These are phyloP conservation scores for Aurelia sp. DNA, from an alignment of 30 jellyfish, hydroid and myxozoan species.

Conservation along the genomic window DNA sequence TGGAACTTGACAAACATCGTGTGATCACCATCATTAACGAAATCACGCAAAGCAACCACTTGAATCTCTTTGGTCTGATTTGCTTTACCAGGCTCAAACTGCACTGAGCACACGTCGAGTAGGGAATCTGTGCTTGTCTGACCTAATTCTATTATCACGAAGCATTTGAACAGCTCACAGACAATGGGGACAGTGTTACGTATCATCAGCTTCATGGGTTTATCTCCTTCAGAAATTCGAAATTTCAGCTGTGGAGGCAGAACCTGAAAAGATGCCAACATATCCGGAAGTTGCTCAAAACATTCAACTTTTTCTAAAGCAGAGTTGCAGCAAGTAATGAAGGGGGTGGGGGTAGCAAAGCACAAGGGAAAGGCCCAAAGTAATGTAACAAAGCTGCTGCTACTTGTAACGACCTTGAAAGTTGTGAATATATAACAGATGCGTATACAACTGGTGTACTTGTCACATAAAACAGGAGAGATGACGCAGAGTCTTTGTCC, in stretches of 20 bases:
- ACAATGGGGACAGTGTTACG: slow-evolving; percentile 84
- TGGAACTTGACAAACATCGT: slow-evolving; percentile 71
- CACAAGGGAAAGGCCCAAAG: neutral
- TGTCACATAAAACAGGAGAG: too few relatives aligned
- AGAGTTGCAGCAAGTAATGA: neutral
- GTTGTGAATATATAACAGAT: too few relatives aligned
- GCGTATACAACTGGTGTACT: too few relatives aligned
- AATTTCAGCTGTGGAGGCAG: slow-evolving; percentile 53
- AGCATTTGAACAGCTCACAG: slow-evolving; percentile 70
- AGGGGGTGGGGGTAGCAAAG: neutral
- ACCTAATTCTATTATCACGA: slow-evolving; percentile 78
- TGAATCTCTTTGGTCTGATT: slow-evolving; percentile 68
- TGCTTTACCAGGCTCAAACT: slow-evolving; percentile 66
- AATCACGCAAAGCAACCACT: slow-evolving; percentile 91
- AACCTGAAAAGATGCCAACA: slow-evolving; percentile 23
- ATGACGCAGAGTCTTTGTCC: too few relatives aligned
- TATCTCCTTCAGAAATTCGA: slow-evolving; percentile 75
- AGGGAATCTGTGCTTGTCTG: slow-evolving; percentile 69
- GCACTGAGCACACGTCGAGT: slow-evolving; percentile 73
- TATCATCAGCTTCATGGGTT: slow-evolving; percentile 65
- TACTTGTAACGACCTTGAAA: too few relatives aligned
- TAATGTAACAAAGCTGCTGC: too few relatives aligned
- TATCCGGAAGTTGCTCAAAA: too few relatives aligned
- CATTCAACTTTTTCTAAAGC: neutral
- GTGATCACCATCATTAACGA: slow-evolving; percentile 92